phyloP scores from a whole-genome alignment of 1,140 invertebrate species.

The Brachionus koreanus region DNA sequence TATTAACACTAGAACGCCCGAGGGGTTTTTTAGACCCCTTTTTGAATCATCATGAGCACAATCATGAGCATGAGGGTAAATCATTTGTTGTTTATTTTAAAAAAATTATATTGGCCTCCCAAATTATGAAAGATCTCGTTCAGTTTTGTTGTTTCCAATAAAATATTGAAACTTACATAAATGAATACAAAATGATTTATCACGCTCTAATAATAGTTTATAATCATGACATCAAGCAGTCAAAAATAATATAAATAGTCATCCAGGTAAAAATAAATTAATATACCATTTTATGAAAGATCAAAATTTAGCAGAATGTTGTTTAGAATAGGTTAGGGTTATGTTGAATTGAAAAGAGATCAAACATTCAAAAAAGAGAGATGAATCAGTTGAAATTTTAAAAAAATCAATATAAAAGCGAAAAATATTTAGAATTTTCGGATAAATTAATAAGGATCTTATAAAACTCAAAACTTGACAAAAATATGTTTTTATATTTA shows the following conservation, averaged over 20 bases:
- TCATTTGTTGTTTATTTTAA: conserved; percentile 1
- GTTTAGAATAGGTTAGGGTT: no score
- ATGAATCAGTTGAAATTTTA: neutral
- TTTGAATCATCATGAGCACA: no score
- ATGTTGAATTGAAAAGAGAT: neutral
- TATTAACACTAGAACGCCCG: no score
- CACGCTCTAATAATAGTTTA: neutral
- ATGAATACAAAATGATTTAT: neutral
- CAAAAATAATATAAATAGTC: neutral
- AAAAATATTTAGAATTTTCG: no score
- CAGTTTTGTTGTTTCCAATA: no score
- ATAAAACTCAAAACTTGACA: no score
- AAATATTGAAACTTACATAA: neutral
- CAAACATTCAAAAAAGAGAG: neutral
- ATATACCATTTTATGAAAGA: neutral
- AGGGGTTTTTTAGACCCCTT: no score
- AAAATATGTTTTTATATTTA: no score
- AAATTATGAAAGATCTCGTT: neutral
- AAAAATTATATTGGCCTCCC: no score
- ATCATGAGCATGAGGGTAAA: neutral
- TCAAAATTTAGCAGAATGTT: neutral
- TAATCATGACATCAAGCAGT: neutral
- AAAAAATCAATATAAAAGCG: no score
- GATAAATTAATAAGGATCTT: no score
- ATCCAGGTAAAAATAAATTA: neutral